Evolutionary conservation across 2,113 vertebrate genomes (phyloP), one percentile per base, ranked within the genome.

Genomic region (Nannobrachium achirus): DNA sequence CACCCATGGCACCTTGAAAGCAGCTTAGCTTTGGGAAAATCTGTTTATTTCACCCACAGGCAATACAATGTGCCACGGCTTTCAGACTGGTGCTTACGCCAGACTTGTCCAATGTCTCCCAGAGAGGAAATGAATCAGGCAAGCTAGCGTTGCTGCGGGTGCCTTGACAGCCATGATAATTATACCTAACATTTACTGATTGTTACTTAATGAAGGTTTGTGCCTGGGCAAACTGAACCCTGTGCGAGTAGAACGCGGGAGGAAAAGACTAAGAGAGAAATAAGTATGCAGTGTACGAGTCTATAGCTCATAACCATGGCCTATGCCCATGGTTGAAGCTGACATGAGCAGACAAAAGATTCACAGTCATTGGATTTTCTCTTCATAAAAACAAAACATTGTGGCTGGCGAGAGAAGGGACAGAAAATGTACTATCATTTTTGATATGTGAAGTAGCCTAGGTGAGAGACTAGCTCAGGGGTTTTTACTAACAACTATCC

Each of bases 141-240:
- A 93, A 75, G 69, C 73, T 52, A 82, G 94, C 94, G 25, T 90
- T 93, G 95, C 95, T 95, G 95, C 94, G 93, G 95, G 93, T 91
- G 91, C 94, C 94, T 93, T 91, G 94, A 93, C 93, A 94, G 92
- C 89, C 71, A 82, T 86, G 87, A 92, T 95, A 97, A 98, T 98
- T 97, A 97, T 94, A 94, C 93, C 94, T 93, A 95, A 94, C 95
- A 93, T 95, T 95, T 95, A 97, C 95, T 96, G 95, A 95, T 95
- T 96, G 94, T 95, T 94, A 92, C 93, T 94, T 98, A 97, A 97
- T 96, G 95, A 94, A 93, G 95, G 94, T 94, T 33, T 91, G 93
- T 93, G 95, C 92, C 89, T 92, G 93, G 91, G 89, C 92, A 92
- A 92, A 95, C 90, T 83, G 92, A 94, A 93, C 90, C 92, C 92